These are phyloP conservation scores for Siniperca scherzeri DNA, from an alignment of 2,797 vertebrate genomes.

Conservation along the genomic window DNA sequence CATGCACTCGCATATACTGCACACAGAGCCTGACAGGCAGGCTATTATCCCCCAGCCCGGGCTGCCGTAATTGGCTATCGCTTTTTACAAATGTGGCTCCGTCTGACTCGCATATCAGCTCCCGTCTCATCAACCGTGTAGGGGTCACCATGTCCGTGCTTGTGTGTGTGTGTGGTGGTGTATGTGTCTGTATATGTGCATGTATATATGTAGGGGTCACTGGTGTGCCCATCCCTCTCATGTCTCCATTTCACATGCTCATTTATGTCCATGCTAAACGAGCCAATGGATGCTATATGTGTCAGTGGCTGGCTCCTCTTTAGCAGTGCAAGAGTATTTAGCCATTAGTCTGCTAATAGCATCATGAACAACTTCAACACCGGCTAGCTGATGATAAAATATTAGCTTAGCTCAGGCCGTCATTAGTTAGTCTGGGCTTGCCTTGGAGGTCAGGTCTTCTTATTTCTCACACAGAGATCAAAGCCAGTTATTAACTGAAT, in stretches of 20 bases:
- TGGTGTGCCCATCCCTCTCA: slow-evolving; percentile 77
- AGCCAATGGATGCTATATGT: slow-evolving; percentile 77
- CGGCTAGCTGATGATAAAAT: slow-evolving; percentile 84
- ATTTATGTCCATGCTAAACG: slow-evolving; percentile 81
- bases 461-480: slow-evolving; percentile 57
- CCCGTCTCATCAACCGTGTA: slow-evolving; percentile 83
- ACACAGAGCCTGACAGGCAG: slow-evolving; percentile 84
- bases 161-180: slow-evolving; percentile 42
- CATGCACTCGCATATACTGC: slow-evolving; percentile 70
- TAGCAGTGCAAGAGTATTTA: slow-evolving; percentile 80
- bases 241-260: slow-evolving; percentile 79
- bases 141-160: slow-evolving; percentile 77
- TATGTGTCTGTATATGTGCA: slow-evolving; percentile 43
- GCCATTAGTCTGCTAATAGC: slow-evolving; percentile 84
- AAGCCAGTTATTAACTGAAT: slow-evolving; percentile 59
- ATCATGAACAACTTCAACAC: slow-evolving; percentile 79
- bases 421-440: slow-evolving; percentile 81
- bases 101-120: slow-evolving; percentile 86
- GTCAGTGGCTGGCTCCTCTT: slow-evolving; percentile 75
- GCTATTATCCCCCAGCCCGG: slow-evolving; percentile 89
- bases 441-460: slow-evolving; percentile 80
- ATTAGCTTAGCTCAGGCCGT: slow-evolving; percentile 80
- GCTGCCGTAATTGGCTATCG: slow-evolving; percentile 88
- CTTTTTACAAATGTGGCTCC: slow-evolving; percentile 89
- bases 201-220: slow-evolving; percentile 73